These are phyloP conservation scores for Marcusenius ussheri DNA, from an alignment of 2,113 vertebrate genomes.

Conservation along the genomic window DNA sequence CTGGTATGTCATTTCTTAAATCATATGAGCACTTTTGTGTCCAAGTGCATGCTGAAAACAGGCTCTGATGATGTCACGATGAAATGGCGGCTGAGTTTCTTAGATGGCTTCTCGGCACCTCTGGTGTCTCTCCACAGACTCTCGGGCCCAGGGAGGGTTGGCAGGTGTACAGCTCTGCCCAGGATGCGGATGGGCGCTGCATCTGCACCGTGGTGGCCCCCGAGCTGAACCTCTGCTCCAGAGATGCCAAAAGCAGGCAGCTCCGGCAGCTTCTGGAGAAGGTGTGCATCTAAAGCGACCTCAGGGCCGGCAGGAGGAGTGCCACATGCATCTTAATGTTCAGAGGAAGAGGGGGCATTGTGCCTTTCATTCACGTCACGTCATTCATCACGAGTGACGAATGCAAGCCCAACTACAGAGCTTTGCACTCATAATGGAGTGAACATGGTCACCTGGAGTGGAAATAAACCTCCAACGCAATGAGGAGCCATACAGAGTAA, in stretches of 20 bases:
- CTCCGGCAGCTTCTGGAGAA: conserved; percentile 94
- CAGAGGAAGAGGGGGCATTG: not conserved
- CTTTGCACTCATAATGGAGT: not conserved
- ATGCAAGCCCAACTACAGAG: not conserved
- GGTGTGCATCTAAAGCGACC: conserved; percentile 53
- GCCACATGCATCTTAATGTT: not conserved
- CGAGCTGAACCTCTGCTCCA: conserved; percentile 90
- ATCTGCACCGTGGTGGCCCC: conserved; percentile 97
- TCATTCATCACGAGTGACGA: too few species aligned
- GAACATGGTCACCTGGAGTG: not conserved
- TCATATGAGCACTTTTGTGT: not conserved
- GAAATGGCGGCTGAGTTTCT: not conserved
- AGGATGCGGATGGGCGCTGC: conserved; percentile 91
- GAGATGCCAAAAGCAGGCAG: conserved; percentile 91
- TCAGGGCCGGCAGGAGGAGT: not conserved
- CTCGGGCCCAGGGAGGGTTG: conserved; percentile 93
- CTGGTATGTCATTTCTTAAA: not conserved
- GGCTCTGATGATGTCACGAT: not conserved
- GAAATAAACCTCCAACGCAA: not conserved
- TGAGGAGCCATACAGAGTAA: not conserved
- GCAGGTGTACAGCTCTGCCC: conserved; percentile 97
- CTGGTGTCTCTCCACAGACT: conserved; percentile 63
- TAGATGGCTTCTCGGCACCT: not conserved
- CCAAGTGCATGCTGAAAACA: not conserved
- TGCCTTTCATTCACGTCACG: not conserved